phyloP scores from a whole-genome alignment of 2,888 invertebrate genomes.

The Ichneumoninae sp. region DNA sequence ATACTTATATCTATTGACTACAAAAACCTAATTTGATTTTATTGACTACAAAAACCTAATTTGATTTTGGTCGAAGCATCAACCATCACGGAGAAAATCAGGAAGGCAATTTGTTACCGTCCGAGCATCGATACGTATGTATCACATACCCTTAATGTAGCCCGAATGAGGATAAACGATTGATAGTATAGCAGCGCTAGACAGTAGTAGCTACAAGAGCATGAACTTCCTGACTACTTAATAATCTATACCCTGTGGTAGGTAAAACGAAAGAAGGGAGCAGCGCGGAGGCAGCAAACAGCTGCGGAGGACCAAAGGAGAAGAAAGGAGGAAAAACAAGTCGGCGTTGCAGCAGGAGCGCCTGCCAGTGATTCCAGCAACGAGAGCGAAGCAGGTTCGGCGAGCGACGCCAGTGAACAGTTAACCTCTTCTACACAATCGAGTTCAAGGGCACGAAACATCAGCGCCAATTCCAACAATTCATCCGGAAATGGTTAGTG shows the following conservation, averaged over 20 bases:
- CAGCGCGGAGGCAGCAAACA: conserved; percentile 84
- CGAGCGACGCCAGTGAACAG: conserved; percentile 82
- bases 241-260: conserved; percentile 83
- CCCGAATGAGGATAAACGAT: not conserved
- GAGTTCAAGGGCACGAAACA: conserved; percentile 77
- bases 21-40: too few relatives aligned
- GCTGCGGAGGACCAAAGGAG: conserved; percentile 82
- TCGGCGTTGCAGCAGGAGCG: conserved; percentile 80
- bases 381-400: conserved; percentile 82
- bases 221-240: conserved; percentile 83
- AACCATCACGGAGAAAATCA: too few relatives aligned
- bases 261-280: conserved; percentile 88
- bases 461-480: conserved; percentile 81
- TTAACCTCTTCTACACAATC: conserved; percentile 77
- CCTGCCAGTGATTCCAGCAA: conserved; percentile 84
- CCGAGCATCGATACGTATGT: too few relatives aligned
- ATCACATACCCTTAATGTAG: not conserved
- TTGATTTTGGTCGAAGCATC: too few relatives aligned
- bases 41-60: too few relatives aligned
- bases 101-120: too few relatives aligned
- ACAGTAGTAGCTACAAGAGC: conserved; percentile 75
- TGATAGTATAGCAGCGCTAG: conserved; percentile 55
- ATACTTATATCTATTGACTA: too few relatives aligned
- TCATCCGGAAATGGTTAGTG: conserved; percentile 83
- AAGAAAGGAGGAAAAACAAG: conserved; percentile 81